These are phyloP conservation scores for Antennarius maculatus DNA, from an alignment of 2,797 vertebrate species.

Conservation along the genomic window DNA sequence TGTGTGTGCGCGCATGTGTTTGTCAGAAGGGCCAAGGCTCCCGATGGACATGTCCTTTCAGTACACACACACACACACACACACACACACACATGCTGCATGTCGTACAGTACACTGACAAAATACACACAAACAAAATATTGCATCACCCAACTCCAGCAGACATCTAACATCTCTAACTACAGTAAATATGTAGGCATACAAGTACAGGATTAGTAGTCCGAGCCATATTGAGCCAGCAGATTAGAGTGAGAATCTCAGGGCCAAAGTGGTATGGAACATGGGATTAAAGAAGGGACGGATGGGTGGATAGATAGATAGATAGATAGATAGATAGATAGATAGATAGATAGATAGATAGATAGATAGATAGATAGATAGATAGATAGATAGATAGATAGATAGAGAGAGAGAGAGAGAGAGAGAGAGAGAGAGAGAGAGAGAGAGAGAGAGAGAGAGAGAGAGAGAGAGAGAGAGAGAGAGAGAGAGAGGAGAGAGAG, in stretches of 20 bases:
- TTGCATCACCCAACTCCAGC: conserved; percentile 48
- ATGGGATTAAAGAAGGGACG: conserved; percentile 71
- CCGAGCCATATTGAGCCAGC: conserved; percentile 65
- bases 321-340: conserved; percentile 42
- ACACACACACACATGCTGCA: conserved; percentile 36
- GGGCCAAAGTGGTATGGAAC: conserved; percentile 61
- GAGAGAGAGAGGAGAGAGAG: no score
- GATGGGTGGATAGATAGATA: conserved; percentile 12
- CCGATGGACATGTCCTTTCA: conserved; percentile 50
- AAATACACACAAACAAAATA: conserved; percentile 50
- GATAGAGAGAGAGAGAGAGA: no score
- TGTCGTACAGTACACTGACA: conserved; percentile 32
- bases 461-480: no score
- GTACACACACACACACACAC: conserved; percentile 7
- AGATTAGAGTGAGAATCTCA: conserved; percentile 72
- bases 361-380: no score
- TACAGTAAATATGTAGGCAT: background rate
- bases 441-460: no score
- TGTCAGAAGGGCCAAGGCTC: conserved; percentile 27
- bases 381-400: no score
- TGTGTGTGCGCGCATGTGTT: conserved; percentile 15
- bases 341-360: no score
- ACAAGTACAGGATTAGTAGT: conserved; percentile 59
- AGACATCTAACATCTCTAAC: conserved; percentile 31
- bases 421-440: no score